A percentile compares a stretch with the other conserved stretches of the same genome.
Conservation (phyloP, 2,888 invertebrate genomes). For the Acleris sparsana region DNA sequence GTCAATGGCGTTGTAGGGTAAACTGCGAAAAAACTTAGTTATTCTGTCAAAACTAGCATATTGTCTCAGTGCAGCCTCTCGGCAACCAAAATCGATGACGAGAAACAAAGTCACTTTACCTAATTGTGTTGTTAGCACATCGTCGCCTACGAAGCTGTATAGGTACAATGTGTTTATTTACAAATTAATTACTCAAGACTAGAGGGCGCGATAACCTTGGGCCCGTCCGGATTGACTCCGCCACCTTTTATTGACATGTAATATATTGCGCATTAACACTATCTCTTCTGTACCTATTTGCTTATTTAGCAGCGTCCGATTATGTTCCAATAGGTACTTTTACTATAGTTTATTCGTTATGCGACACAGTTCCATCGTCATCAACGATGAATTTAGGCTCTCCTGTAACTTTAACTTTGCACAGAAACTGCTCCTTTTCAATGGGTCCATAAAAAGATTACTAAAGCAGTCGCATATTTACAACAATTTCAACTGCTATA, state of each 20-base stretch:
- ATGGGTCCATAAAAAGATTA: too few relatives aligned
- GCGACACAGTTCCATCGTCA: too few relatives aligned
- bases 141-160: constrained; percentile 2
- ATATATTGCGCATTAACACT: neutral
- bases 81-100: neutral
- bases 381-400: too few relatives aligned
- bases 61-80: neutral
- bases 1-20: too few relatives aligned
- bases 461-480: too few relatives aligned
- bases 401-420: too few relatives aligned
- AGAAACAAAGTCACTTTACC: constrained; percentile 13
- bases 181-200: constrained; percentile 28
- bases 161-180: constrained; percentile 28
- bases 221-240: constrained; percentile 38
- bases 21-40: neutral
- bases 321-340: too few relatives aligned
- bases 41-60: neutral
- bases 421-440: too few relatives aligned
- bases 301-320: too few relatives aligned
- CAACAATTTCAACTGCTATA: too few relatives aligned
- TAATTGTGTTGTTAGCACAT: constrained; percentile 11
- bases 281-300: neutral
- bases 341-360: too few relatives aligned
- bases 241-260: constrained; percentile 31
- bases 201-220: constrained; percentile 30